phyloP scores from a whole-genome alignment of 2,797 vertebrate species.

The Falco concolor region DNA sequence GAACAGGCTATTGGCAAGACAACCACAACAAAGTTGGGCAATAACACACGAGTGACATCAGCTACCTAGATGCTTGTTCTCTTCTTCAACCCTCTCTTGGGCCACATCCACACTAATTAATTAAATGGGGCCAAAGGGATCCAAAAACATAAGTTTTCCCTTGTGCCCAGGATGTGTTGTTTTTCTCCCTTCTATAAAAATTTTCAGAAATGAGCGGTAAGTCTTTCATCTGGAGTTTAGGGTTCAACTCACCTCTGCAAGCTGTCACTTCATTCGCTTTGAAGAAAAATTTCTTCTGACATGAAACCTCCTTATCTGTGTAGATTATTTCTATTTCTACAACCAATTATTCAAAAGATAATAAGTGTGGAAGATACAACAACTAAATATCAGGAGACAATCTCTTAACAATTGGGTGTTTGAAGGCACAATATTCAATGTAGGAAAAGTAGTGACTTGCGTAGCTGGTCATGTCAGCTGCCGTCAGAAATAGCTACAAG shows the following conservation, averaged over 20 bases:
- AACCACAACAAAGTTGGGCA: too few species aligned
- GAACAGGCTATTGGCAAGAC: background rate
- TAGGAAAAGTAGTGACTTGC: background rate
- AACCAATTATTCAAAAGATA: background rate
- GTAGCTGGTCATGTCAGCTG: background rate
- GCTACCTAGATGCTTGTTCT: too few species aligned
- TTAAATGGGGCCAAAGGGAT: background rate
- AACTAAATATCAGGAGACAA: background rate
- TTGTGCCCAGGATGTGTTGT: fast-evolving
- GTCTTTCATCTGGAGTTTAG: background rate
- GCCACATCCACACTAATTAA: background rate
- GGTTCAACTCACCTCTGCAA: background rate
- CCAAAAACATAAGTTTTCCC: background rate
- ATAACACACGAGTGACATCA: background rate
- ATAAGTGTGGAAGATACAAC: background rate
- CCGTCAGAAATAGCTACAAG: background rate
- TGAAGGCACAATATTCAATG: background rate
- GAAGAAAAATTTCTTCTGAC: background rate
- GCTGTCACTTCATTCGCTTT: background rate
- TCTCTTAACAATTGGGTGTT: background rate
- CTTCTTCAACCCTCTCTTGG: background rate
- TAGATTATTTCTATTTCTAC: background rate
- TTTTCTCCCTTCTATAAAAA: background rate
- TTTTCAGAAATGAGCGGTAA: background rate
- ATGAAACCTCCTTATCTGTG: background rate